These are phyloP conservation scores for Troides helena DNA, from an alignment of 2,888 invertebrate species.

Conservation along the genomic window DNA sequence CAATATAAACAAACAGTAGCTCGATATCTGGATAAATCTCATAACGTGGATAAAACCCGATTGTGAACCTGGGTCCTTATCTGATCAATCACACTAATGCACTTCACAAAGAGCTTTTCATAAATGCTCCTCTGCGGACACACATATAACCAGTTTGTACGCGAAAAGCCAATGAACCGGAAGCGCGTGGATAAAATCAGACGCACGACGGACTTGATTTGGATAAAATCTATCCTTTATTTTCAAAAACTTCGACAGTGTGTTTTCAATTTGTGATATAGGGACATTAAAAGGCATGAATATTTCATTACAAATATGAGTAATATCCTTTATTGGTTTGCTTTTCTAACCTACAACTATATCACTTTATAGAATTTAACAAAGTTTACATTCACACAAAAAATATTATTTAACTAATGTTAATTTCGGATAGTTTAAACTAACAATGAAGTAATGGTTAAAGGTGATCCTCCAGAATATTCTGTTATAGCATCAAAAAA, in stretches of 20 bases:
- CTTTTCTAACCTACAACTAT: no score
- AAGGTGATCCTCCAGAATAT: no score
- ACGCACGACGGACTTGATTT: constrained; percentile 10
- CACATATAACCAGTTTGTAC: constrained; percentile 16
- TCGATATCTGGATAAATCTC: constrained; percentile 26
- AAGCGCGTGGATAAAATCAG: constrained; percentile 20
- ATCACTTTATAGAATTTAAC: no score
- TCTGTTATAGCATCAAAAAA: no score
- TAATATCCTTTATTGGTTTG: background rate
- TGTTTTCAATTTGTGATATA: constrained; percentile 32
- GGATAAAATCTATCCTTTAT: constrained; percentile 10
- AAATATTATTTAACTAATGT: no score
- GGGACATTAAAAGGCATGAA: constrained; percentile 15
- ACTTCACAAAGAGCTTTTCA: constrained; percentile 31
- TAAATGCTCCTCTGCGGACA: constrained; percentile 28
- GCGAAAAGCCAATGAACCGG: constrained; percentile 23
- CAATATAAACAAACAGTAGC: constrained; percentile 14
- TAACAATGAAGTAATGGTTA: no score
- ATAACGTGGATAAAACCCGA: constrained; percentile 45
- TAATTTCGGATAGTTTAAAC: no score
- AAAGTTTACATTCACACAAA: no score
- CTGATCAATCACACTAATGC: constrained; percentile 35
- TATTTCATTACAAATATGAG: constrained; percentile 12
- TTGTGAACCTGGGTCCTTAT: constrained; percentile 44
- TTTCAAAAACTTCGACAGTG: background rate